Conservation (phyloP, 2,888 invertebrate species). For the Drosophila limbata region DNA sequence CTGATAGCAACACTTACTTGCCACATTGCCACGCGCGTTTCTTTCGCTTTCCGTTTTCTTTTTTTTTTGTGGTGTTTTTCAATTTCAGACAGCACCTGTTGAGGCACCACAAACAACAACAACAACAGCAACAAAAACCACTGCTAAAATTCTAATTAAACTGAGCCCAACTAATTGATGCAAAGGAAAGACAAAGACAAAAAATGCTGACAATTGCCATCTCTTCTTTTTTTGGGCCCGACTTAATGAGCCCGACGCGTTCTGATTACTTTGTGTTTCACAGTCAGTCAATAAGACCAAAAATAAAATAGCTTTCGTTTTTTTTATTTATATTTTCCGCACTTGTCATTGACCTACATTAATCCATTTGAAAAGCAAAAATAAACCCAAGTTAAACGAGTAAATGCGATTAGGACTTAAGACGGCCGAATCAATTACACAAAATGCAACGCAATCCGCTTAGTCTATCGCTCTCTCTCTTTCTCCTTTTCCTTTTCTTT, state of each 20-base stretch:
- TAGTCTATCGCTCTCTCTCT: constrained; percentile 18
- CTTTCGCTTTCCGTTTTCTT: constrained; percentile 6
- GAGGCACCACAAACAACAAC: constrained; percentile 26
- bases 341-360: constrained; percentile 29
- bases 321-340: neutral
- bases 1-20: constrained; percentile 61
- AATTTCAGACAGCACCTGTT: constrained; percentile 69
- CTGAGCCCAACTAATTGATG: constrained; percentile 47
- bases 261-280: constrained; percentile 4
- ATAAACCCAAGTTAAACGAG: constrained; percentile 1
- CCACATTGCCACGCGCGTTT: constrained; percentile 50
- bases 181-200: neutral
- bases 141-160: constrained; percentile 57
- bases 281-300: neutral
- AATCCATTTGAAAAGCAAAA: neutral
- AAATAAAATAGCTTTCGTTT: neutral
- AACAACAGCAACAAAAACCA: neutral
- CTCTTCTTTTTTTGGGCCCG: constrained; percentile 25
- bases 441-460: constrained; percentile 58
- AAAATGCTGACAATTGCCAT: constrained; percentile 33
- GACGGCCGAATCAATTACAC: constrained; percentile 26
- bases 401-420: constrained; percentile 16
- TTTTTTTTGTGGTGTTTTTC: constrained; percentile 50
- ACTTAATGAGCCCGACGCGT: constrained; percentile 7
- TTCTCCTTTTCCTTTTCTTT: neutral